Evolutionary conservation across 2,888 invertebrate species (phyloP).

Genomic region (Drosophila kanekoi): DNA sequence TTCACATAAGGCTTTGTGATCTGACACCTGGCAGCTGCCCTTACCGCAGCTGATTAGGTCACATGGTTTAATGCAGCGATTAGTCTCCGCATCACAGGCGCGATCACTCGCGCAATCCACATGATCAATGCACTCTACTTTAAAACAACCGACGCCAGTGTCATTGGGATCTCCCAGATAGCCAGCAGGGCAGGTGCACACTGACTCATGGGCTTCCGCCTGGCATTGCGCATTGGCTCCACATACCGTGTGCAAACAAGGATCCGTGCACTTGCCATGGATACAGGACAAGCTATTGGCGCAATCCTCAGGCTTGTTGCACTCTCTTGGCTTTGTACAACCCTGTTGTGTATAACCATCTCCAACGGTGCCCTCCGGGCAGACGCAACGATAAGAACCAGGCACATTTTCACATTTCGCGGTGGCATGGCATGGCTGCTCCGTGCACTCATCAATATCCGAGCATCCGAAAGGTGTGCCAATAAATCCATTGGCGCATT

Average conservation of each 20-base stretch:
- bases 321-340: conserved; percentile 91
- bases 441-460: conserved; percentile 93
- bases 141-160: conserved; percentile 92
- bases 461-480: conserved; percentile 90
- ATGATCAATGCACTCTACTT: conserved; percentile 93
- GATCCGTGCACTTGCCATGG: conserved; percentile 92
- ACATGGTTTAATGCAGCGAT: conserved; percentile 94
- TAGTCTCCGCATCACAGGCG: conserved; percentile 90
- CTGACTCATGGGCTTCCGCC: conserved; percentile 89
- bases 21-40: conserved; percentile 90
- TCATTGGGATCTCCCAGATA: conserved; percentile 93
- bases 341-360: conserved; percentile 90
- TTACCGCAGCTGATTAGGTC: conserved; percentile 91
- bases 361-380: conserved; percentile 92
- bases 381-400: conserved; percentile 92
- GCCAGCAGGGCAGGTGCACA: conserved; percentile 92
- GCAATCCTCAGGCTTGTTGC: conserved; percentile 91
- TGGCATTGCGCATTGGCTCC: conserved; percentile 92
- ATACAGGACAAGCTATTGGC: conserved; percentile 91
- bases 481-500: conserved; percentile 91
- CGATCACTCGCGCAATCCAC: conserved; percentile 91
- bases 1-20: conserved; percentile 90
- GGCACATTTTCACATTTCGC: conserved; percentile 92
- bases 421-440: conserved; percentile 91
- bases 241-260: conserved; percentile 90